Evolutionary conservation across 2,113 vertebrate genomes (phyloP).

Genomic region (Oncorhynchus mykiss): DNA sequence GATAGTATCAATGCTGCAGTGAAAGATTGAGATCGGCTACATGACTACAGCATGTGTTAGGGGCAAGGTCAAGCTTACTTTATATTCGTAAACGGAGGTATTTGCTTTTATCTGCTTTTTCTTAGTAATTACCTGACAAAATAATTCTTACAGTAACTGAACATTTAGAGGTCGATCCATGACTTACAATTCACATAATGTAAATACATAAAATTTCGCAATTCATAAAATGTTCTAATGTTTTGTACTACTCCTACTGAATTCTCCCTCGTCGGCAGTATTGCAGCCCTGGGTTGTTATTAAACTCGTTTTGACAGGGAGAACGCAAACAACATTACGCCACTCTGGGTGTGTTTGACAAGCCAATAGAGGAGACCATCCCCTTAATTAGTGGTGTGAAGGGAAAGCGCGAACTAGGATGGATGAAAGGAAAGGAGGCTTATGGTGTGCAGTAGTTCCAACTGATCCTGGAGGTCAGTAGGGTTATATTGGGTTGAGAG

Average conservation of each 20-base stretch:
- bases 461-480: conserved; percentile 39
- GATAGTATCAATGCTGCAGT: no score
- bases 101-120: no score
- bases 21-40: no score
- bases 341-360: conserved; percentile 11
- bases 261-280: neutral
- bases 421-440: conserved; percentile 23
- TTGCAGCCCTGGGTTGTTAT: conserved; percentile 17
- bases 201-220: neutral
- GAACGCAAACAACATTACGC: conserved; percentile 2
- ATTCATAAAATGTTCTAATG: neutral
- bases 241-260: neutral
- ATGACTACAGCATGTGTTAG: no score
- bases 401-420: conserved; percentile 1
- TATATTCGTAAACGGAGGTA: no score
- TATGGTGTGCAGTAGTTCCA: conserved; percentile 16
- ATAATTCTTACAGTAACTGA: no score
- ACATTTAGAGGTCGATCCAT: no score
- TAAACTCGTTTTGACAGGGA: conserved; percentile 8
- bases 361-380: neutral
- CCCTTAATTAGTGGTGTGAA: neutral
- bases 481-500: conserved; percentile 25
- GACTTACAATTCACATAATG: neutral
- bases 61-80: no score
- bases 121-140: no score